phyloP scores from a whole-genome alignment of 2,797 vertebrate species.

The Nannoperca australis region DNA sequence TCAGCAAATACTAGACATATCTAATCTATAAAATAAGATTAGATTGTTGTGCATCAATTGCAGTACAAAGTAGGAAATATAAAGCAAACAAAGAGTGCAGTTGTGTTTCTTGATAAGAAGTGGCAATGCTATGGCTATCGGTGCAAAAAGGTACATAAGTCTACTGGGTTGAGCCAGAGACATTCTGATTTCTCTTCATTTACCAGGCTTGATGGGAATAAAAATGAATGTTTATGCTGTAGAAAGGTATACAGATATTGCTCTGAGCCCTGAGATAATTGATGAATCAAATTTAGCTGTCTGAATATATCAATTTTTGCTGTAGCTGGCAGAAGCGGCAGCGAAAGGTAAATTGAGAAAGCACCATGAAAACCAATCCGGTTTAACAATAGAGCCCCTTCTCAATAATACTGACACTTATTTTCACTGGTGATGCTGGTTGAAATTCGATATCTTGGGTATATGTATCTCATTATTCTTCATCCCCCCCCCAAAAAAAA shows the following conservation, averaged over 20 bases:
- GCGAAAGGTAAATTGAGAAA: slow-evolving; percentile 20
- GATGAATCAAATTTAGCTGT: slow-evolving; percentile 4
- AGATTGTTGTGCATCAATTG: too few species aligned
- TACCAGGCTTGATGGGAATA: not conserved
- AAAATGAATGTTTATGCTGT: too few species aligned
- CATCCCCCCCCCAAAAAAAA: not conserved
- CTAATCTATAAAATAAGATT: too few species aligned
- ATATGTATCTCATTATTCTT: not conserved
- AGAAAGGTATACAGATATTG: not conserved
- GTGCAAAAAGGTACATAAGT: not conserved
- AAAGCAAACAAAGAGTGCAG: too few species aligned
- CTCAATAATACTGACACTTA: not conserved
- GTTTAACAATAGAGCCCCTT: not conserved
- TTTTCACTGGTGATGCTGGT: not conserved
- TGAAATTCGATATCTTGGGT: not conserved
- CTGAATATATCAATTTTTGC: slow-evolving; percentile 9
- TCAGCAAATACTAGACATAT: not conserved
- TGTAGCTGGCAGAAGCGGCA: not conserved
- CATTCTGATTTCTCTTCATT: not conserved
- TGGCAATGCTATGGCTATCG: not conserved
- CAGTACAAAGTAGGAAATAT: too few species aligned
- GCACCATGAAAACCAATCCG: not conserved
- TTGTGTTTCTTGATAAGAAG: not conserved
- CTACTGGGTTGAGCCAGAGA: not conserved
- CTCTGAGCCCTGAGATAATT: not conserved